Conservation (phyloP, 2,113 vertebrate genomes). For the Hystrix brachyura region DNA sequence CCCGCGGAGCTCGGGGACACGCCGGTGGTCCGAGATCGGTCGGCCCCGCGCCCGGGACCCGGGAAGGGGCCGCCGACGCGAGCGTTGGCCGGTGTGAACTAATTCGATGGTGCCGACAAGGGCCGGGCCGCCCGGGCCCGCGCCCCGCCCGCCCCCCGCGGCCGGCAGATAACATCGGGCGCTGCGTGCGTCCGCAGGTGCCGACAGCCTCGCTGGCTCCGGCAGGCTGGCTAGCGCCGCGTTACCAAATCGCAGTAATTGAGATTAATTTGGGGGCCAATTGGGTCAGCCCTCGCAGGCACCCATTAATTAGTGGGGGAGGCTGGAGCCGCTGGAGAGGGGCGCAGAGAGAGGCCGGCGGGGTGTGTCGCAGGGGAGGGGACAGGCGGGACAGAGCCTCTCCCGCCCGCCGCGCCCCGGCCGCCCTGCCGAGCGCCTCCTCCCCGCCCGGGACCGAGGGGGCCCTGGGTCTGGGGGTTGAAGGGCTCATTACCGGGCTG, state of each 20-base stretch:
- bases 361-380: too few species aligned
- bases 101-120: slow-evolving; percentile 86
- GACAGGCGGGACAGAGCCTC: neutral
- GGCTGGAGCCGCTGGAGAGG: slow-evolving; percentile 85
- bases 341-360: rapidly evolving
- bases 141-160: slow-evolving; percentile 84
- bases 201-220: slow-evolving; percentile 87
- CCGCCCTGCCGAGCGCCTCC: neutral
- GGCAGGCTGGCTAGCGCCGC: slow-evolving; percentile 87
- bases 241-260: slow-evolving; percentile 91
- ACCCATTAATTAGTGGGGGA: slow-evolving; percentile 92
- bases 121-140: slow-evolving; percentile 84
- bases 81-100: slow-evolving; percentile 86
- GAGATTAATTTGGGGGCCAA: slow-evolving; percentile 91
- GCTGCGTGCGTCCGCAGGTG: slow-evolving; percentile 87
- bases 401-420: rapidly evolving
- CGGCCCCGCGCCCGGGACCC: neutral
- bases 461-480: slow-evolving; percentile 61
- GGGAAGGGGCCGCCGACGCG: slow-evolving; percentile 66
- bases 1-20: neutral
- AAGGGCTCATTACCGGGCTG: slow-evolving; percentile 71
- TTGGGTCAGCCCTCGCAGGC: slow-evolving; percentile 89
- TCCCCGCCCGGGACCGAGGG: neutral
- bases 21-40: neutral
- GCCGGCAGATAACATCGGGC: slow-evolving; percentile 85